A percentile compares a stretch with the other conserved stretches of the same genome.
phyloP scores from a whole-genome alignment of 1,140 invertebrate genomes.

The Telenomus remus region DNA sequence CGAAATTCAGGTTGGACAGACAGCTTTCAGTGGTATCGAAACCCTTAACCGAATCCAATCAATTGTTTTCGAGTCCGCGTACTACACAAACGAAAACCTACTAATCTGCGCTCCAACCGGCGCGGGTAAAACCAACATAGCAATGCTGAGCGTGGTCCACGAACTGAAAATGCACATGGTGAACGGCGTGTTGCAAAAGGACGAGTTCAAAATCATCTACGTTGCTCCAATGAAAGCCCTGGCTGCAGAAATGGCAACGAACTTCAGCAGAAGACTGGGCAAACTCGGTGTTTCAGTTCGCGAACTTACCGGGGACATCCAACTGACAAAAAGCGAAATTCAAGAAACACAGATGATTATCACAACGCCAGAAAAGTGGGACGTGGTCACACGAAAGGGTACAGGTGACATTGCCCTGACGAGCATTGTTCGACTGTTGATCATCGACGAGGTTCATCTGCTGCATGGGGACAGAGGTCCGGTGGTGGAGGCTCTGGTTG shows the following conservation, averaged over 20 bases:
- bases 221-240: conserved; percentile 99
- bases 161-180: conserved; percentile 91
- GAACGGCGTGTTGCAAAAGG: conserved; percentile 86
- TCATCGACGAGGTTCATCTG: conserved; percentile 99
- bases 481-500: conserved; percentile 97
- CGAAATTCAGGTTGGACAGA: conserved; percentile 81
- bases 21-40: conserved; percentile 91
- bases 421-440: conserved; percentile 93
- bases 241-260: conserved; percentile 97
- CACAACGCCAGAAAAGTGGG: conserved; percentile 99
- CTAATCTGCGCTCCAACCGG: conserved; percentile 97
- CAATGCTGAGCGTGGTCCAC: conserved; percentile 93
- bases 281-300: conserved; percentile 88
- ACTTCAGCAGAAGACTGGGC: conserved; percentile 86
- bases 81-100: conserved; percentile 97
- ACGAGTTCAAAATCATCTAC: conserved; percentile 99
- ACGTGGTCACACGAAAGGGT: conserved; percentile 97
- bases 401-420: conserved; percentile 92
- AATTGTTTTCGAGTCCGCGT: conserved; percentile 95
- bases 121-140: conserved; percentile 99
- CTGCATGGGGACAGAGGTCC: conserved; percentile 98
- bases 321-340: conserved; percentile 96
- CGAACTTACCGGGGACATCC: conserved; percentile 99
- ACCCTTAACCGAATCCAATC: conserved; percentile 96
- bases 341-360: conserved; percentile 97